Percentiles rank a stretch among this genome's conserved stretches.
These are phyloP conservation scores for Magallana gigas DNA, from an alignment of 1,140 invertebrate genomes.

Conservation along the genomic window DNA sequence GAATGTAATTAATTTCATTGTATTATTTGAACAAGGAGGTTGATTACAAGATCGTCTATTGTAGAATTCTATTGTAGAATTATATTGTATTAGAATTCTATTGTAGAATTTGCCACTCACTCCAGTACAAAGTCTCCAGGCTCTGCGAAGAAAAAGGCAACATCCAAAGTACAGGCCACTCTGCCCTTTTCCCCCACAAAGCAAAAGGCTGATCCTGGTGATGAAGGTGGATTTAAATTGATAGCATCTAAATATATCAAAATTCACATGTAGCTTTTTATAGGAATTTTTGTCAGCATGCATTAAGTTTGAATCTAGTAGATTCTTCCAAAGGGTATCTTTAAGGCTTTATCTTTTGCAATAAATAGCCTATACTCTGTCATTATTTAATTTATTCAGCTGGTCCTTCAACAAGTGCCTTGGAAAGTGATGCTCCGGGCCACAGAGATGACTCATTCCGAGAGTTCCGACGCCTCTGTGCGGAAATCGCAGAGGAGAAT, in stretches of 20 bases:
- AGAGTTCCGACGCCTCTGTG: conserved; percentile 89
- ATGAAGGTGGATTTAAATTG: conserved; percentile 5
- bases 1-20: too few relatives aligned
- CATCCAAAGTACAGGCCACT: conserved; percentile 11
- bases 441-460: conserved; percentile 83
- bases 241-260: too few relatives aligned
- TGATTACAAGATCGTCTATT: neutral
- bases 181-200: conserved; percentile 49
- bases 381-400: conserved; percentile 8
- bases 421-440: neutral
- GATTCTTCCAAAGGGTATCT: too few relatives aligned
- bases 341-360: too few relatives aligned
- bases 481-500: conserved; percentile 86
- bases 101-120: conserved; percentile 40
- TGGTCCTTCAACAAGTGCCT: conserved; percentile 36
- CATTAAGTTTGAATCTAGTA: too few relatives aligned
- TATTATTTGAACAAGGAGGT: too few relatives aligned
- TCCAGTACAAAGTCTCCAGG: conserved; percentile 44
- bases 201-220: neutral
- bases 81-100: neutral
- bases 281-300: too few relatives aligned
- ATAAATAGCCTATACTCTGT: too few relatives aligned
- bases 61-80: conserved; percentile 30
- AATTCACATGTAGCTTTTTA: too few relatives aligned
- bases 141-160: conserved; percentile 23